Evolutionary conservation across 2,888 invertebrate species (phyloP).

Genomic region (Cantharis flavilabris): DNA sequence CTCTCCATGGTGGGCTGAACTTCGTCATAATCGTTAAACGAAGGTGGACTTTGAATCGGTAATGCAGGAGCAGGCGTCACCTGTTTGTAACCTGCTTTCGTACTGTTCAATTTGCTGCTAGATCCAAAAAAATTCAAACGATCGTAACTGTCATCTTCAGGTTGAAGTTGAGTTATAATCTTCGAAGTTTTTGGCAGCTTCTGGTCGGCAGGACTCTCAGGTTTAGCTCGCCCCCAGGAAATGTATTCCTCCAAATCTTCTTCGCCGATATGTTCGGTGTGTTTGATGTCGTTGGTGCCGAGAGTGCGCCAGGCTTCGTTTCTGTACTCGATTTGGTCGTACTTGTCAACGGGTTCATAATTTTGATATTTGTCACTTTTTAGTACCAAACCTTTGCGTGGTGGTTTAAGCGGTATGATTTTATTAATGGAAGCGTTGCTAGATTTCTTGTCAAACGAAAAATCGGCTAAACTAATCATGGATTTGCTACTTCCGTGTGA

Average conservation of each 20-base stretch:
- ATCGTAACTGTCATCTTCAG: constrained; percentile 69
- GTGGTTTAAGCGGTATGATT: constrained; percentile 49
- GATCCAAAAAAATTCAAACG: constrained; percentile 81
- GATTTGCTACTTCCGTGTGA: constrained; percentile 47
- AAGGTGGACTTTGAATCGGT: constrained; percentile 39
- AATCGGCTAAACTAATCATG: constrained; percentile 20
- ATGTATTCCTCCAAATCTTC: constrained; percentile 54
- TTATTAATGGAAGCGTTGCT: constrained; percentile 15
- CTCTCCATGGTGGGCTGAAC: constrained; percentile 68
- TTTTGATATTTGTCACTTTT: constrained; percentile 51
- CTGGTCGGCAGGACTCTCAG: constrained; percentile 44
- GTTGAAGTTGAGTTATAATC: constrained; percentile 57
- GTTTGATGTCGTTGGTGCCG: constrained; percentile 74
- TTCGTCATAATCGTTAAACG: constrained; percentile 77
- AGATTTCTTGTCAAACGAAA: constrained; percentile 25
- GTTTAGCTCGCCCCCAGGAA: constrained; percentile 52
- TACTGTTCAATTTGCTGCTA: constrained; percentile 66
- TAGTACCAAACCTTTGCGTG: constrained; percentile 30
- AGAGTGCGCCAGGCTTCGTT: constrained; percentile 83
- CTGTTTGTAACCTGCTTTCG: constrained; percentile 73
- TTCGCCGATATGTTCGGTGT: constrained; percentile 63
- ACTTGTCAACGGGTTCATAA: constrained; percentile 63
- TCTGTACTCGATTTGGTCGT: constrained; percentile 77
- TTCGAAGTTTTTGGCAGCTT: constrained; percentile 57
- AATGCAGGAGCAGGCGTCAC: constrained; percentile 60